These are phyloP conservation scores for Cathartes aura DNA, from an alignment of 2,113 vertebrate genomes.

Conservation along the genomic window DNA sequence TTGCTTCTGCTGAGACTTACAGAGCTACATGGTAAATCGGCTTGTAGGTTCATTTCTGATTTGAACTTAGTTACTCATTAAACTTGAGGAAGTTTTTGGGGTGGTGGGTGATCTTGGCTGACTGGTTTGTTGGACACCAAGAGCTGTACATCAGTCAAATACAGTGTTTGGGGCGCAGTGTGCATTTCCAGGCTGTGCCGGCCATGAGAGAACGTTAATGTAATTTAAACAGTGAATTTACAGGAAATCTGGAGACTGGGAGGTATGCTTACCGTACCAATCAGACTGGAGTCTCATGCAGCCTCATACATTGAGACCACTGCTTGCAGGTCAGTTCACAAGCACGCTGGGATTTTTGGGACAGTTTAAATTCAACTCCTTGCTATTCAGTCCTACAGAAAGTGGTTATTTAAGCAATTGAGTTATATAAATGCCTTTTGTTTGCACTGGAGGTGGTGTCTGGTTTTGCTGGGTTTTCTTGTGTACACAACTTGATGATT, in stretches of 20 bases:
- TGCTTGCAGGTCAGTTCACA: neutral
- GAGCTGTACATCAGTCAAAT: neutral
- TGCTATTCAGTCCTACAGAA: neutral
- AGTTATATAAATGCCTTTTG: neutral
- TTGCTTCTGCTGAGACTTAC: neutral
- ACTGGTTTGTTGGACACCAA: neutral
- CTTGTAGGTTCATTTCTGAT: neutral
- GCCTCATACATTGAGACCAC: neutral
- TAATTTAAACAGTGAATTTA: neutral
- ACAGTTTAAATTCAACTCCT: neutral
- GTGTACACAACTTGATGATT: neutral
- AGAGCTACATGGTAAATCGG: neutral
- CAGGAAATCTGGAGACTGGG: neutral
- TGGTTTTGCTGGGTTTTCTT: neutral
- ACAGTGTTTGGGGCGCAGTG: neutral
- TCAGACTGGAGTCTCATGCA: neutral
- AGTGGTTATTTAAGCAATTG: neutral
- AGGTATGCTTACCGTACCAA: neutral
- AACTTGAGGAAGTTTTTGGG: neutral
- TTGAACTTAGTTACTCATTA: neutral
- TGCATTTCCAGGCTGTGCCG: neutral
- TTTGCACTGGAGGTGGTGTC: slow-evolving; percentile 12
- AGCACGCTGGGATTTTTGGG: neutral
- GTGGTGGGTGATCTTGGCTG: neutral
- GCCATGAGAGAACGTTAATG: neutral